Conservation (phyloP, 2,113 vertebrate species). For the Cochlearius cochlearius region DNA sequence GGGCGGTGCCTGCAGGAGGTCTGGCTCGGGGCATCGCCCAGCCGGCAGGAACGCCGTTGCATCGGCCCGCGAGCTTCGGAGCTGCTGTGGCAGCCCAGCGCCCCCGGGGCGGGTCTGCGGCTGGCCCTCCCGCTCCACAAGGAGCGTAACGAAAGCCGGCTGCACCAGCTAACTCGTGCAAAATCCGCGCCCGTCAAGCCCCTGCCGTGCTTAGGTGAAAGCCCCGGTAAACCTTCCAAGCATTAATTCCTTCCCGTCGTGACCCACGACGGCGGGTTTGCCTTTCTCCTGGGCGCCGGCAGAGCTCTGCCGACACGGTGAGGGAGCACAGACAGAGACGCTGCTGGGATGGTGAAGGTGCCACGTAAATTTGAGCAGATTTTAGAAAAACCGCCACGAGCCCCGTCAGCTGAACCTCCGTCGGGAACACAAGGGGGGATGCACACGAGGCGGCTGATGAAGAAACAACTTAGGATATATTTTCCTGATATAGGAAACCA, state of each 20-base stretch:
- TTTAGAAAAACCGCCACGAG: background rate
- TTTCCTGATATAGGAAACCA: background rate
- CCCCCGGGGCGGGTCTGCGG: background rate
- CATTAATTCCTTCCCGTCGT: accelerated
- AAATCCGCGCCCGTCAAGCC: accelerated
- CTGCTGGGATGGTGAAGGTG: background rate
- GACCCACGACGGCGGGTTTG: accelerated
- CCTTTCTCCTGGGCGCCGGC: background rate
- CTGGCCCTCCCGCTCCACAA: background rate
- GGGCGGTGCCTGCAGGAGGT: background rate
- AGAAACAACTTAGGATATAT: accelerated
- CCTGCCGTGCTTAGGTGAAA: accelerated
- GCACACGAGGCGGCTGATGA: background rate
- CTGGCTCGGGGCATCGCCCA: background rate
- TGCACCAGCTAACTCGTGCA: background rate
- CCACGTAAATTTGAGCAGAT: background rate
- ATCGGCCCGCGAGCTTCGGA: background rate
- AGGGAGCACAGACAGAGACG: too few species aligned
- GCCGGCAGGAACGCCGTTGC: background rate
- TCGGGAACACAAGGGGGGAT: background rate
- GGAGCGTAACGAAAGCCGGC: background rate
- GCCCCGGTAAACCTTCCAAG: accelerated
- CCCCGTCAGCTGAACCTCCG: accelerated
- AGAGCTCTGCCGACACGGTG: background rate
- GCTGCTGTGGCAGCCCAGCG: background rate